Evolutionary conservation across 2,888 invertebrate species (phyloP), one percentile per base, ranked within the genome.

Genomic region (Parnassius mnemosyne): DNA sequence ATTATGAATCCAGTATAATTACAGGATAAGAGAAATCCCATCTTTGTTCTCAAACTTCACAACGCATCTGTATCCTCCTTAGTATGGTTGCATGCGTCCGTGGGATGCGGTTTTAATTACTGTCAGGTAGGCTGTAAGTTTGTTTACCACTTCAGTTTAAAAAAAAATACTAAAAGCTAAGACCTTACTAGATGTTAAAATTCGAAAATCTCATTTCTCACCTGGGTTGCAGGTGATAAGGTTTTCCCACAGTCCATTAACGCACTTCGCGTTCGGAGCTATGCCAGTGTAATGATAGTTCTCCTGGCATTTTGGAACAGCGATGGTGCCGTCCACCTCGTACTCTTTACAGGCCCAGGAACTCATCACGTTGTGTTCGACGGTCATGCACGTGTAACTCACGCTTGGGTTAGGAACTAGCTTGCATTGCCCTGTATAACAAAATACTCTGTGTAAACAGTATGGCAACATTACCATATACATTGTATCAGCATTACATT

Each of bases 181-280:
- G 25, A 25, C 25, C 25, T 25, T 25, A 25, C 25, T 25, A 25
- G 10, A 20, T 25, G 20, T 52, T 52, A 25, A 25, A 3, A 25
- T 25, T 25, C 3, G 25, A 25, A 5, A 25, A 7, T 25, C 25
- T 54, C 44, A n/a, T 10, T 54, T 10, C 49, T 56, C 12, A 71
- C 71, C 70, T 65, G 71, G 70, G 25, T 25, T n/a, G 54, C 71
- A 71, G 9, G 13, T 65, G 9, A 61, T 57, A 3, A 59, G 47
- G 11, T 65, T 52, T 59, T 68, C 65, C 68, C 69, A 71, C 20
- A 42, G 57, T 11, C 71, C 71, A 10, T 67, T 65, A 10, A 68
- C 53, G 50, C 71, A 71, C n/a, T 49, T 52, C 58, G 69, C 66
- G 44, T 47, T 44, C 3, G 53, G 53, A 0, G 52, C 44, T 3